Percentiles rank a stretch among this genome's conserved stretches.
Evolutionary conservation across 1,140 invertebrate genomes (phyloP).

Genomic region (Ostrea edulis): DNA sequence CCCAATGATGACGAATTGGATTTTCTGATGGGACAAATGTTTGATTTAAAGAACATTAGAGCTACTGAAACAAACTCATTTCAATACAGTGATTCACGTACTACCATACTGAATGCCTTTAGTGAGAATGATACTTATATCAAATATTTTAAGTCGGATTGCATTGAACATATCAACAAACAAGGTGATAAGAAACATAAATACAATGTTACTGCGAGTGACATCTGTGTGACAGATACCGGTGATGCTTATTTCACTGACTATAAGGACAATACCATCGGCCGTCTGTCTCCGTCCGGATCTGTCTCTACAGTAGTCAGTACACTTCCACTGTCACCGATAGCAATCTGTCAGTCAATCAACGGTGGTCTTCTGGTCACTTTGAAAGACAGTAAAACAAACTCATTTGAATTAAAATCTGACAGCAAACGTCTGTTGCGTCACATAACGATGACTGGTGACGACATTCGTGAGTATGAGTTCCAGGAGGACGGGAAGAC

Average conservation of each 20-base stretch:
- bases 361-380: not conserved
- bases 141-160: not conserved
- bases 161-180: not conserved
- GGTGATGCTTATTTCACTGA: no score
- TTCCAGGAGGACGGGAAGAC: slow-evolving; percentile 5
- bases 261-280: no score
- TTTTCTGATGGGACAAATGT: not conserved
- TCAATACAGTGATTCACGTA: not conserved
- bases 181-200: not conserved
- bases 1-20: not conserved
- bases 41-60: not conserved
- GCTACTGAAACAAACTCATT: not conserved
- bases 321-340: not conserved
- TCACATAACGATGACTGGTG: not conserved
- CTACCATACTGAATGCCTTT: not conserved
- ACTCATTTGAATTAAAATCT: not conserved
- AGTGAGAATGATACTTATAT: not conserved
- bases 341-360: not conserved
- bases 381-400: not conserved
- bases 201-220: not conserved
- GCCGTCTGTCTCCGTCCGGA: not conserved
- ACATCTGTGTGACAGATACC: no score
- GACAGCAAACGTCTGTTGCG: slow-evolving; percentile 8
- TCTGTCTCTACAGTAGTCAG: not conserved
- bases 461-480: no score